These are phyloP conservation scores for Brachypodius melanocephalos DNA, from an alignment of 2,113 vertebrate genomes.

Conservation along the genomic window DNA sequence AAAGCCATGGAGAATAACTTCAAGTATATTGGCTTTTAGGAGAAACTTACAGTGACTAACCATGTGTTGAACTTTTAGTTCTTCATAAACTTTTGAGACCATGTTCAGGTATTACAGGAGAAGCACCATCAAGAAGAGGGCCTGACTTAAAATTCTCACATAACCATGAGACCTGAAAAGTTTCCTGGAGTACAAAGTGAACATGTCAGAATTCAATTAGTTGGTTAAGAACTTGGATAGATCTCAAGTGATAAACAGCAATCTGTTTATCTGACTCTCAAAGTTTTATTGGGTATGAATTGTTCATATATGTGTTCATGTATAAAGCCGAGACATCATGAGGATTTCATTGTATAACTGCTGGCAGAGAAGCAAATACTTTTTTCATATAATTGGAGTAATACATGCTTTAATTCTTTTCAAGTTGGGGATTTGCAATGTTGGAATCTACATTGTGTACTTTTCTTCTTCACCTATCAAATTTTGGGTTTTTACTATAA, in stretches of 20 bases:
- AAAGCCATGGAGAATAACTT: background rate
- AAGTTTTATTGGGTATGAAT: background rate
- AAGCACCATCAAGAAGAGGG: background rate
- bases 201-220: background rate
- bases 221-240: background rate
- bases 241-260: background rate
- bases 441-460: background rate
- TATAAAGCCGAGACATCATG: background rate
- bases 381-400: background rate
- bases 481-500: background rate
- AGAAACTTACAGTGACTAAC: background rate
- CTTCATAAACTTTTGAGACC: background rate
- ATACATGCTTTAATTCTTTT: background rate
- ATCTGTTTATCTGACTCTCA: background rate
- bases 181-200: background rate
- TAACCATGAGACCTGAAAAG: background rate
- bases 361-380: background rate
- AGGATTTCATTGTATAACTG: background rate
- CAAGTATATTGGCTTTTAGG: background rate
- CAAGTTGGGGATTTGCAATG: background rate
- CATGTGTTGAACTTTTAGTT: background rate
- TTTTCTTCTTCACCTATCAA: background rate
- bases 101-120: background rate
- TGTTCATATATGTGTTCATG: background rate
- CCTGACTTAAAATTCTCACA: background rate